Evolutionary conservation across 92 coral and sea anemone genomes (phyloP).

Genomic region (Zoanthus solanderi): DNA sequence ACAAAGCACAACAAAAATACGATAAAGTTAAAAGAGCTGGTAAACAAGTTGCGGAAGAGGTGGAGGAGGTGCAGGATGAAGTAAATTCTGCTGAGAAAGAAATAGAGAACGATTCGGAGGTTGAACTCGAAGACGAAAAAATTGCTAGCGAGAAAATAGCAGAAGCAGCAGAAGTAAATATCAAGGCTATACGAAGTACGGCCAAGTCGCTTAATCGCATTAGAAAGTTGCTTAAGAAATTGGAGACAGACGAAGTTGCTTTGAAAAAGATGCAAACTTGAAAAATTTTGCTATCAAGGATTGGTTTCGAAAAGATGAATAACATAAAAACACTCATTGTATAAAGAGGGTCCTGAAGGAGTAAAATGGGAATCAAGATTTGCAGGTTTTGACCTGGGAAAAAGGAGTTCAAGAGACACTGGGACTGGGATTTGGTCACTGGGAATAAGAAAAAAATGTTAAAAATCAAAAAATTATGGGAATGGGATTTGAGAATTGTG

Average conservation of each 20-base stretch:
- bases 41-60: slow-evolving; percentile 66
- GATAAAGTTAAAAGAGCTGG: slow-evolving; percentile 61
- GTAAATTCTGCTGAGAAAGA: slow-evolving; percentile 76
- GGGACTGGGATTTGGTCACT: no score
- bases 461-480: no score
- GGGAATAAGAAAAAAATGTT: no score
- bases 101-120: slow-evolving; percentile 66
- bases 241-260: slow-evolving; percentile 70
- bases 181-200: slow-evolving; percentile 61
- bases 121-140: slow-evolving; percentile 79
- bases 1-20: slow-evolving; percentile 68
- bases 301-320: not conserved
- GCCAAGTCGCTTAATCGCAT: slow-evolving; percentile 71
- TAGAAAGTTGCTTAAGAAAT: slow-evolving; percentile 67
- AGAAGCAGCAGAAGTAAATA: slow-evolving; percentile 75
- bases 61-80: slow-evolving; percentile 63
- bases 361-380: no score
- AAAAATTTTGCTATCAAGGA: no score
- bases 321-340: no score
- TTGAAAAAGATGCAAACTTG: slow-evolving; percentile 18
- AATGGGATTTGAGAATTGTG: no score
- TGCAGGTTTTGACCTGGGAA: no score
- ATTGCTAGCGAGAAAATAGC: slow-evolving; percentile 73
- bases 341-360: no score
- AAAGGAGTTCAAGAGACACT: no score